phyloP scores from a whole-genome alignment of 2,888 invertebrate genomes.

The Acleris sparsana region DNA sequence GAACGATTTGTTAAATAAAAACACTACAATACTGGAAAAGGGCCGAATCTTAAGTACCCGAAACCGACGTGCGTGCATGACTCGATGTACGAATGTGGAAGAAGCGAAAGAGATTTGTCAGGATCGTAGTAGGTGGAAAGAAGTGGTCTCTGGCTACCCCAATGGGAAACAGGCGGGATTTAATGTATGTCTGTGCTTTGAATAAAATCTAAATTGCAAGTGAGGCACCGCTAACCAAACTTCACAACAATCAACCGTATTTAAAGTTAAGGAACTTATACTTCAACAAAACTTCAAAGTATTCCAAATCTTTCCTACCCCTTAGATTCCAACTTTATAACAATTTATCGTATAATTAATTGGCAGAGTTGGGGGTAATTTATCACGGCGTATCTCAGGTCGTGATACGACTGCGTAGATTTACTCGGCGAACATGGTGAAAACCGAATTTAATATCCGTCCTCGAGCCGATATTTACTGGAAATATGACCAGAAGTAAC shows the following conservation, averaged over 20 bases:
- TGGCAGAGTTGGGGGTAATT: constrained; percentile 22
- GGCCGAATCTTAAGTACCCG: no score
- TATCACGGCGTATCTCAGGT: constrained; percentile 29
- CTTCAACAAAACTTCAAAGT: constrained; percentile 10
- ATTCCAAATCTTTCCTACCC: constrained; percentile 24
- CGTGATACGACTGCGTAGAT: constrained; percentile 6
- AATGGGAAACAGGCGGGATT: no score
- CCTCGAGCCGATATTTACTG: constrained; percentile 1
- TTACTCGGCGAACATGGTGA: constrained; percentile 6
- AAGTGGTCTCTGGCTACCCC: no score
- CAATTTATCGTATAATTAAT: constrained; percentile 18
- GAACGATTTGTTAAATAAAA: no score
- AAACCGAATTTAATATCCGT: constrained; percentile 13
- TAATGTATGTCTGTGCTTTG: no score
- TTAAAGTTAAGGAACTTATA: neutral
- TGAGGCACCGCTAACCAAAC: neutral
- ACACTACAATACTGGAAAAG: no score
- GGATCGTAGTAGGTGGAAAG: no score
- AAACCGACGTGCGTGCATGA: no score
- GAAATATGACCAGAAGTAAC: neutral
- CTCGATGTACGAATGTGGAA: no score
- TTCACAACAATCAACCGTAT: neutral
- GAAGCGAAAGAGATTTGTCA: no score
- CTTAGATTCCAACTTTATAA: constrained; percentile 20
- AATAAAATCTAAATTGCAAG: neutral